These are phyloP conservation scores for Campopleginae sp. DNA, from an alignment of 2,888 invertebrate genomes.

Conservation along the genomic window DNA sequence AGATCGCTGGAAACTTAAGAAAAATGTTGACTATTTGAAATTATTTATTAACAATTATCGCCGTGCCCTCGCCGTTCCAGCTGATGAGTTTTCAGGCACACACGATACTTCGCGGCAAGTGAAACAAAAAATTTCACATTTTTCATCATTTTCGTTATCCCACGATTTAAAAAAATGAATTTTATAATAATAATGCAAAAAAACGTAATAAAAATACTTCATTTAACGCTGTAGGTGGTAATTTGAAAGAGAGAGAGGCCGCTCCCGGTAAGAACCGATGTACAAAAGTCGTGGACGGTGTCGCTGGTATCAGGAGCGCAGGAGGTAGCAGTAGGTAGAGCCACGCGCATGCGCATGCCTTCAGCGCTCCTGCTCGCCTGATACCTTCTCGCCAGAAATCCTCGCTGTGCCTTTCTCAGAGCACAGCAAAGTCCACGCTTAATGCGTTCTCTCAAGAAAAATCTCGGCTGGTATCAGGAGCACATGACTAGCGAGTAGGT, in stretches of 20 bases:
- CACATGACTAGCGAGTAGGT: background rate
- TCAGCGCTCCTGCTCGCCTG: background rate
- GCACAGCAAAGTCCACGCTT: background rate
- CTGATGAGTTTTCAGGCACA: background rate
- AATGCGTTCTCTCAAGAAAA: constrained; percentile 5
- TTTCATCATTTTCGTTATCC: background rate
- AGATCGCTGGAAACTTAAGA: background rate
- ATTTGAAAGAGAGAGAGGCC: background rate
- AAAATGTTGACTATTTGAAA: background rate
- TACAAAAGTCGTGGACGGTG: background rate
- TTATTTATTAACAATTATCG: background rate
- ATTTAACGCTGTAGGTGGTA: background rate
- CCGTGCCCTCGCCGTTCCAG: background rate
- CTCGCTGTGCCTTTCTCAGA: background rate
- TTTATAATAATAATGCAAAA: background rate
- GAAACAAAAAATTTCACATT: background rate
- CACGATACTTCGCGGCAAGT: background rate
- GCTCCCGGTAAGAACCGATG: background rate
- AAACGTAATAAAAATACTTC: background rate
- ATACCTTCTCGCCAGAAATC: background rate
- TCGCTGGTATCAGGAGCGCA: background rate
- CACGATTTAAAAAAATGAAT: too few relatives aligned
- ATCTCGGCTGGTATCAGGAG: background rate
- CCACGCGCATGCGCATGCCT: background rate
- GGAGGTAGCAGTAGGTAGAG: background rate